Evolutionary conservation across 1,140 invertebrate genomes (phyloP).

Genomic region (Olivierus martensii): DNA sequence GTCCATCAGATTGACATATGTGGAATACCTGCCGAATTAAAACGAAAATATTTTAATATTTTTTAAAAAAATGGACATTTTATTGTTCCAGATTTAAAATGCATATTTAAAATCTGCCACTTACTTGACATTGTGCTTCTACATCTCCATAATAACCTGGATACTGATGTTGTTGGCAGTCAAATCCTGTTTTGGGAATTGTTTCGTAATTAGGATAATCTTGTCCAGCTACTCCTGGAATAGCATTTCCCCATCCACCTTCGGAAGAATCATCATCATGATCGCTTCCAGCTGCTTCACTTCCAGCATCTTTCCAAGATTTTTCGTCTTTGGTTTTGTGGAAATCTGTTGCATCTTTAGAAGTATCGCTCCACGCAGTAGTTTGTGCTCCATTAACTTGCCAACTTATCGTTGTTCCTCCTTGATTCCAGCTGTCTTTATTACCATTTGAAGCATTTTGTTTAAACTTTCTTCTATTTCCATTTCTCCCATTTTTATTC

Average conservation of each 20-base stretch:
- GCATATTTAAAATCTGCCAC: constrained; percentile 1
- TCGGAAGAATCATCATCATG: constrained; percentile 6
- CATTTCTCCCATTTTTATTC: too few relatives aligned
- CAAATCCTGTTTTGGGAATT: constrained; percentile 33
- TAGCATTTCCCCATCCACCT: constrained; percentile 17
- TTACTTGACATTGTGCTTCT: constrained; percentile 35
- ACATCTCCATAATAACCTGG: constrained; percentile 36
- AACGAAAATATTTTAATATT: background rate
- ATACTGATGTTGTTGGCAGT: constrained; percentile 30
- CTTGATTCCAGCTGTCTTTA: background rate
- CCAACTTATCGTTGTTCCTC: background rate
- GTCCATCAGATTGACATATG: constrained; percentile 28
- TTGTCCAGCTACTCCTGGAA: constrained; percentile 30
- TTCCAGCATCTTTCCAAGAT: constrained; percentile 8
- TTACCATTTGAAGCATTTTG: too few relatives aligned
- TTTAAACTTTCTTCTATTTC: too few relatives aligned
- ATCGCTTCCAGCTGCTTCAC: background rate
- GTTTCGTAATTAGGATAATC: constrained; percentile 32
- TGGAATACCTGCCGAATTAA: constrained; percentile 27
- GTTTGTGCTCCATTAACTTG: background rate
- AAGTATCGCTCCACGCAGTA: background rate
- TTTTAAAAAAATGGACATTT: background rate
- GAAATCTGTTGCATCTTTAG: background rate
- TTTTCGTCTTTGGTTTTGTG: background rate
- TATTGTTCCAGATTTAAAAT: background rate